phyloP scores from a whole-genome alignment of 1,140 invertebrate genomes.

The Elysia chlorotica region DNA sequence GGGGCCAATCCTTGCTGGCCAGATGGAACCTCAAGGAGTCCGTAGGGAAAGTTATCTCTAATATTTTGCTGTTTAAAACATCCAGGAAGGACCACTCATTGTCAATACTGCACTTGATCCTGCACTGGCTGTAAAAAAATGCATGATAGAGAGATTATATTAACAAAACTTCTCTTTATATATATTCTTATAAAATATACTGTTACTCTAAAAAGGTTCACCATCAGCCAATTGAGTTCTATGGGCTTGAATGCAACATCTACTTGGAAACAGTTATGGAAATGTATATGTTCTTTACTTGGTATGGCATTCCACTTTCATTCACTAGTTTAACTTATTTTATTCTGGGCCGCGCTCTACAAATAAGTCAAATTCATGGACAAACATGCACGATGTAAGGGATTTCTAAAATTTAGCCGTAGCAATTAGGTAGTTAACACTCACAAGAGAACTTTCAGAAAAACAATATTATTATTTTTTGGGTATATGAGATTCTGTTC shows the following conservation, averaged over 20 bases:
- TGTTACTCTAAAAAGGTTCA: not conserved
- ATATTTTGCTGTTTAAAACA: constrained; percentile 76
- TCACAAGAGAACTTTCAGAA: too few relatives aligned
- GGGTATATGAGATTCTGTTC: too few relatives aligned
- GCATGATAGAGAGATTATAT: not conserved
- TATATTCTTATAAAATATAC: not conserved
- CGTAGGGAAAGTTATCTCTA: constrained; percentile 85
- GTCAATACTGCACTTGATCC: constrained; percentile 49
- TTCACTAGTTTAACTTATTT: too few relatives aligned
- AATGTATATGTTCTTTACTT: not conserved
- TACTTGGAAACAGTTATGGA: not conserved
- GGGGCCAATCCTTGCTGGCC: constrained; percentile 25
- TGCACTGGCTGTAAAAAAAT: constrained; percentile 43
- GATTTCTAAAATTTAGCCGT: too few relatives aligned
- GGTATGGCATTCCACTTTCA: too few relatives aligned
- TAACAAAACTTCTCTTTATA: not conserved
- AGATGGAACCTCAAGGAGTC: constrained; percentile 59
- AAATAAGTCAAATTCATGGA: too few relatives aligned
- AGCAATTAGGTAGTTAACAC: too few relatives aligned
- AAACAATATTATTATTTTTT: too few relatives aligned
- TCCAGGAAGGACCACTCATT: constrained; percentile 68
- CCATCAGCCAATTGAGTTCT: not conserved
- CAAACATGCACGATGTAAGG: too few relatives aligned
- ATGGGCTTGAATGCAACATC: not conserved
- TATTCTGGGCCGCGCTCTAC: too few relatives aligned